A percentile compares a stretch with the other conserved stretches of the same genome.
Evolutionary conservation across 2,888 invertebrate species (phyloP).

Genomic region (Heteromyza rotundicornis): DNA sequence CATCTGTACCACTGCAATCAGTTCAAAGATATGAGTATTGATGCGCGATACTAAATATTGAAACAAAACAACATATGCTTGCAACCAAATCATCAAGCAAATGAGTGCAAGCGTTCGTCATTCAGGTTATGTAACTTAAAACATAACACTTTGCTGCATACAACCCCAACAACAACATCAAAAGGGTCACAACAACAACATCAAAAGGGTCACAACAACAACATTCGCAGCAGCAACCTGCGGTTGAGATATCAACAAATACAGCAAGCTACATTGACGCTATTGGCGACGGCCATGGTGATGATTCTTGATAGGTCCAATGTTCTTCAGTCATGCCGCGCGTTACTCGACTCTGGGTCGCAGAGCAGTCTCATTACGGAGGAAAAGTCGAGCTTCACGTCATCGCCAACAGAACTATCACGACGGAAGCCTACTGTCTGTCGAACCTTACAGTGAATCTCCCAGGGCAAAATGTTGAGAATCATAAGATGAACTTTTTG

Average conservation of each 20-base stretch:
- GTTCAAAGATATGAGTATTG: conserved; percentile 8
- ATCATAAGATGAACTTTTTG: conserved; percentile 13
- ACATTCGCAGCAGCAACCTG: background rate
- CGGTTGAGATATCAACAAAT: background rate
- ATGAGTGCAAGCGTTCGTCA: conserved; percentile 15
- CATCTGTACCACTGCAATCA: conserved; percentile 17
- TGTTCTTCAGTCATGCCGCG: conserved; percentile 19
- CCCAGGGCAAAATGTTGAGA: conserved; percentile 8
- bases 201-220: background rate
- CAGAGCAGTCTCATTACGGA: conserved; percentile 23
- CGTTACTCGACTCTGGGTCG: conserved; percentile 22
- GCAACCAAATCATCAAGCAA: conserved; percentile 16
- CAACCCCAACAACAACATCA: background rate
- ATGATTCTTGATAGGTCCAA: conserved; percentile 14
- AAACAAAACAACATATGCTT: conserved; percentile 17
- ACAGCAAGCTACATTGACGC: conserved; percentile 2
- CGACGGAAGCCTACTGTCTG: conserved; percentile 21
- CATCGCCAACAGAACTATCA: background rate
- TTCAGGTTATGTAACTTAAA: conserved; percentile 17
- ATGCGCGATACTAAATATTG: conserved; percentile 1
- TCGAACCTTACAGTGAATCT: conserved; percentile 20
- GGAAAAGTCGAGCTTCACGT: background rate
- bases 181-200: background rate
- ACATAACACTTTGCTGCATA: conserved; percentile 26
- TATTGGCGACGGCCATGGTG: conserved; percentile 22